phyloP scores from a whole-genome alignment of 2,888 invertebrate genomes.

The Idaea straminata region DNA sequence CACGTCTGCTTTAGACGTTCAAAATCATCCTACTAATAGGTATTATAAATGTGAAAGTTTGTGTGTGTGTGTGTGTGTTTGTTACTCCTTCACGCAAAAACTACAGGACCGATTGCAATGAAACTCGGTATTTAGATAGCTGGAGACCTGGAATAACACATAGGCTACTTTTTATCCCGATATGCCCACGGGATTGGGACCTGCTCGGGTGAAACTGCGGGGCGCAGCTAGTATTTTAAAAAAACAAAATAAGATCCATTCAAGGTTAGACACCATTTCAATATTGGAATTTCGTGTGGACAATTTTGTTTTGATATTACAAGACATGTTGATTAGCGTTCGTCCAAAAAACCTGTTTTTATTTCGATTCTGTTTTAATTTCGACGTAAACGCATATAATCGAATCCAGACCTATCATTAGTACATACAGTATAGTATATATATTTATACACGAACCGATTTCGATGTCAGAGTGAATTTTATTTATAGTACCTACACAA shows the following conservation, averaged over 20 bases:
- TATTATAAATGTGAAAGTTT: no score
- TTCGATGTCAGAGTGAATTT: constrained; percentile 47
- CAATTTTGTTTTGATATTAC: no score
- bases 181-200: no score
- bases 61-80: no score
- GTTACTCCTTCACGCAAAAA: no score
- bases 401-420: constrained; percentile 46
- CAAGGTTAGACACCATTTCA: neutral
- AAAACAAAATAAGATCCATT: neutral
- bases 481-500: constrained; percentile 42
- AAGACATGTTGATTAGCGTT: constrained; percentile 5
- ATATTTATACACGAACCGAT: constrained; percentile 60
- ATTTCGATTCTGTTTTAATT: constrained; percentile 30
- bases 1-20: neutral
- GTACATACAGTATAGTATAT: constrained; percentile 44
- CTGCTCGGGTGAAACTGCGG: no score
- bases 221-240: no score
- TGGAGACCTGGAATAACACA: no score
- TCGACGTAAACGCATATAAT: constrained; percentile 8
- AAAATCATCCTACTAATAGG: no score
- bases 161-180: no score
- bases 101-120: no score
- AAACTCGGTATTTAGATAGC: no score
- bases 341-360: constrained; percentile 9
- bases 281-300: neutral